These are phyloP conservation scores for Sterrhoptilus dennistouni DNA, from an alignment of 2,113 vertebrate genomes.

Conservation along the genomic window DNA sequence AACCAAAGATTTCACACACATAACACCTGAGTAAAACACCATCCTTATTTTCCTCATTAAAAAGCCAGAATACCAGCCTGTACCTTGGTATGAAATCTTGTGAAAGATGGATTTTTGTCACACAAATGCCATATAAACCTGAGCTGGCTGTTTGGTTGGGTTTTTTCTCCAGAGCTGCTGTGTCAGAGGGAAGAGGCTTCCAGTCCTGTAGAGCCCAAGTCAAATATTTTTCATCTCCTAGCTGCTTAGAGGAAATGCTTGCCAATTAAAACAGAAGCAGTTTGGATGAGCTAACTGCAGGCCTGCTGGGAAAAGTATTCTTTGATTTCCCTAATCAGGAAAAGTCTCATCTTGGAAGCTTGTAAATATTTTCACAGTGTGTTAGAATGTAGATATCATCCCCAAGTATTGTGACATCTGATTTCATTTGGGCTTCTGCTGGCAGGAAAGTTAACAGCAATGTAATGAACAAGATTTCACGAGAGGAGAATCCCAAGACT, in stretches of 20 bases:
- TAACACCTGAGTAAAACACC: neutral
- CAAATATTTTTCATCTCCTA: slow-evolving; percentile 41
- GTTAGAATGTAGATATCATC: neutral
- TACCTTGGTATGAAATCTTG: neutral
- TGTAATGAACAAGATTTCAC: neutral
- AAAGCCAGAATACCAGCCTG: neutral
- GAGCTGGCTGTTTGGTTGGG: neutral
- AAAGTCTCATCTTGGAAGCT: slow-evolving; percentile 31
- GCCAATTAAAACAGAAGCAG: slow-evolving; percentile 46
- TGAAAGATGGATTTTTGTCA: neutral
- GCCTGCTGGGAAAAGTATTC: slow-evolving; percentile 51
- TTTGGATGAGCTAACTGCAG: slow-evolving; percentile 45
- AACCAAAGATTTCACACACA: neutral
- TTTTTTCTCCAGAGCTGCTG: neutral
- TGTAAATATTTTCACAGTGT: slow-evolving; percentile 52
- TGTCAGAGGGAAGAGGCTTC: neutral
- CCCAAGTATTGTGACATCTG: neutral
- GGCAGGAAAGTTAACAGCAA: neutral
- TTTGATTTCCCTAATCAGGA: slow-evolving; percentile 49
- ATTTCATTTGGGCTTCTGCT: neutral
- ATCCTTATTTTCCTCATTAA: neutral
- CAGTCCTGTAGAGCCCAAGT: slow-evolving; percentile 25
- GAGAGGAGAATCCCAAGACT: neutral
- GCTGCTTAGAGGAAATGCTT: slow-evolving; percentile 16
- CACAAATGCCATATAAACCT: neutral